phyloP scores from a whole-genome alignment of 2,888 invertebrate genomes.

The Aporophyla lueneburgensis region DNA sequence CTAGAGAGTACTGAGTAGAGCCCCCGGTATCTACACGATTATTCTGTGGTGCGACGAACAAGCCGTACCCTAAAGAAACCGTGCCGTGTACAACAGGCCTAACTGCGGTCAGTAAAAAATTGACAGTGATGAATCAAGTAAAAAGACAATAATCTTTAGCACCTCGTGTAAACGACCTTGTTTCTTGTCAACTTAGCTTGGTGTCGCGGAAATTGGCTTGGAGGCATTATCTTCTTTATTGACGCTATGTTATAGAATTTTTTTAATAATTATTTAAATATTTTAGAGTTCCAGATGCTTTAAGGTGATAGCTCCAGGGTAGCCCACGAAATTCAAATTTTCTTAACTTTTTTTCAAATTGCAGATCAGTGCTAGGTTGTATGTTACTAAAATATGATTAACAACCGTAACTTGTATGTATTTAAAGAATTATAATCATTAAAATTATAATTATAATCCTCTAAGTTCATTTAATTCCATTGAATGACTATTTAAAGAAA shows the following conservation, averaged over 20 bases:
- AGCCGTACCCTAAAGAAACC: too few species aligned
- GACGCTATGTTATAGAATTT: not conserved
- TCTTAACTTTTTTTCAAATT: too few species aligned
- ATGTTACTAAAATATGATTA: not conserved
- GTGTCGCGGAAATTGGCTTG: not conserved
- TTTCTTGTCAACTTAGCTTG: not conserved
- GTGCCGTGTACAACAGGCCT: not conserved
- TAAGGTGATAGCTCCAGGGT: not conserved
- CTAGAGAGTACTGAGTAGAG: too few species aligned
- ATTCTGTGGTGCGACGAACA: too few species aligned
- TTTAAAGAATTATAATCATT: too few species aligned
- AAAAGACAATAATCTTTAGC: constrained; percentile 4
- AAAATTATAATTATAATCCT: too few species aligned
- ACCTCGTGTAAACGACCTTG: constrained; percentile 1
- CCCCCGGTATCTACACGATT: too few species aligned
- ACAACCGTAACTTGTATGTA: too few species aligned
- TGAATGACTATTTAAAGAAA: too few species aligned
- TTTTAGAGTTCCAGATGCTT: not conserved
- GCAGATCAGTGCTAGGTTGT: too few species aligned
- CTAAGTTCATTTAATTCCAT: too few species aligned
- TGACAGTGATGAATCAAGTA: constrained; percentile 26
- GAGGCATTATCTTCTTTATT: not conserved
- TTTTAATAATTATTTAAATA: not conserved
- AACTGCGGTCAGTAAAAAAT: constrained; percentile 9
- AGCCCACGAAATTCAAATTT: too few species aligned